Evolutionary conservation across 53 echinoderm and acorn worm genomes (phyloP), one percentile per base, ranked within the genome.

Genomic region (Apostichopus leukothele): DNA sequence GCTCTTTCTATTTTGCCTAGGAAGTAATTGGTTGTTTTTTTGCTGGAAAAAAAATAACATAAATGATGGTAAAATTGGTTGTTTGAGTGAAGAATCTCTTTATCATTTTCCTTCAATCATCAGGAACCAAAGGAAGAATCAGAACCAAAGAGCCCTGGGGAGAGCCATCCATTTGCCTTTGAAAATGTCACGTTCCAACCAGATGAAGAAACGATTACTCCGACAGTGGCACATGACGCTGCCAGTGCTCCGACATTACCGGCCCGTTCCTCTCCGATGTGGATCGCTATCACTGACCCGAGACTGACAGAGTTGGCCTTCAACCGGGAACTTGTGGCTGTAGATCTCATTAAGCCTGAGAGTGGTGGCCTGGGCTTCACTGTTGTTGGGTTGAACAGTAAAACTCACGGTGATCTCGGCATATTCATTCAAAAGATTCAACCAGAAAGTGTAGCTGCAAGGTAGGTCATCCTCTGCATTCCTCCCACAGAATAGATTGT

Each of bases 371-470:
- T 99, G 2, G 99, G 99, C 16, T 99, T 99, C 93, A 99, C 96
- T 78, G 99, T 99, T 60, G 94, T 96, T 9, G 99, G 99, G 13
- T 88, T 99, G 83, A 99, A 96, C 88, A 94, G 99, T 59, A 92
- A 96, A 74, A 96, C 94, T 67, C 94, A 94, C 26, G 99, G 96
- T 20, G 99, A 99, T 22, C 88, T 99, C 21, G 99, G 99, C 0
- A 99, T 99, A 75, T 99, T 99, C 90, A 95, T 99, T n/a, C 99
- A 99, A 86, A 94, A 96, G 93, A 94, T 99, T 20, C 99, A 99
- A 83, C 96, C 90, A 50, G 90, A 86, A 52, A 94, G 96, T 51
- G 92, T 93, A 13, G 99, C 96, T 77, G 96, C 90, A 52, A 94
- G 91, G 99, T 99, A 85, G 89, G 97, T 89, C 4, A 53, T 6